Evolutionary conservation across 2,797 vertebrate genomes (phyloP).

Genomic region (Columba guinea): DNA sequence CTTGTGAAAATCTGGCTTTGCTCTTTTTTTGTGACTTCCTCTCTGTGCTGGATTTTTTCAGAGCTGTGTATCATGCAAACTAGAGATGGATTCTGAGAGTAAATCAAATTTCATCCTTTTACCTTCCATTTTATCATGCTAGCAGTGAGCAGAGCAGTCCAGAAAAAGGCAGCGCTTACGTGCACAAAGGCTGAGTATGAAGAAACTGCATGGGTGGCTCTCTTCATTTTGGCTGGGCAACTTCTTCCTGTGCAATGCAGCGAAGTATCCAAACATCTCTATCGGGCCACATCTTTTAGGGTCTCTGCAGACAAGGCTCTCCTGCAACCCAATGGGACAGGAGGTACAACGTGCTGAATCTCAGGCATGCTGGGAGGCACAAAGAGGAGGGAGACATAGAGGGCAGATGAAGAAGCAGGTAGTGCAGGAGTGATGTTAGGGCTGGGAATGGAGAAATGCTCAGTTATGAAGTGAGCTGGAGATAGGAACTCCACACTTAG

Average conservation of each 20-base stretch:
- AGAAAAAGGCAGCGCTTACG: background rate
- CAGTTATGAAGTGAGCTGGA: background rate
- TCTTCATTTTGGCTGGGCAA: background rate
- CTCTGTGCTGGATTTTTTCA: background rate
- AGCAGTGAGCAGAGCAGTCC: background rate
- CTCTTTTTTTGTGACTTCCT: background rate
- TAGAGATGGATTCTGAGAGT: background rate
- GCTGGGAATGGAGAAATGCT: background rate
- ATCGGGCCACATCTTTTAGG: background rate
- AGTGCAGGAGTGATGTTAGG: background rate
- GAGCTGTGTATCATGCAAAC: background rate
- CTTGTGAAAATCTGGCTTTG: background rate
- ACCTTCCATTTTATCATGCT: background rate
- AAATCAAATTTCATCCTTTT: background rate
- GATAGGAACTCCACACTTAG: background rate
- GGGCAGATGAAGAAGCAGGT: background rate
- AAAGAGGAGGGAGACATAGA: background rate
- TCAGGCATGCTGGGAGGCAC: fast-evolving
- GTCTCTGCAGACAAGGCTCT: background rate
- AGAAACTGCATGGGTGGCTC: background rate
- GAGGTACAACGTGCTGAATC: background rate
- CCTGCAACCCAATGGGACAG: background rate
- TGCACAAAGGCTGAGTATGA: no score
- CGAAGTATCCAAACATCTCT: background rate
- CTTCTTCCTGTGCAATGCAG: background rate